Conservation (phyloP, 2,797 vertebrate genomes). For the Stomatorhinus walkeri region DNA sequence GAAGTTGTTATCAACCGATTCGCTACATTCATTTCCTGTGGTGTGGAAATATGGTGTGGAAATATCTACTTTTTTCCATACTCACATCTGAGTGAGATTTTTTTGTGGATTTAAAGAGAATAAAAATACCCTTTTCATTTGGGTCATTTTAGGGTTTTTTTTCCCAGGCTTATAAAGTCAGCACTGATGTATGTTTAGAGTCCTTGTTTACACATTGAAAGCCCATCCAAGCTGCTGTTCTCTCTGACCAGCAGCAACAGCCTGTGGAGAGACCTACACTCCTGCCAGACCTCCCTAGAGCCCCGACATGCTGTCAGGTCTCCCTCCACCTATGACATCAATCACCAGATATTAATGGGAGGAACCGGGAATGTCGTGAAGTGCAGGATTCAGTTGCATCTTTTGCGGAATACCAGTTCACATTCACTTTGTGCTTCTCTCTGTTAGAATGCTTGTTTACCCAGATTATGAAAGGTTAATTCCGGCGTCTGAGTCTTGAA, state of each 20-base stretch:
- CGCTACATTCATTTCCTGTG: slow-evolving; percentile 8
- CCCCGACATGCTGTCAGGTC: not conserved
- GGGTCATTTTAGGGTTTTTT: not conserved
- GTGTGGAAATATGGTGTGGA: slow-evolving; percentile 19
- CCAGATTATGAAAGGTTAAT: not conserved
- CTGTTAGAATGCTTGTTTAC: not conserved
- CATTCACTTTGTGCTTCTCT: not conserved
- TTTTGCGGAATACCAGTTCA: not conserved
- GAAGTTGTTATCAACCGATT: not conserved
- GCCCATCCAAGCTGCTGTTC: not conserved
- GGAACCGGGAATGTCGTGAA: not conserved
- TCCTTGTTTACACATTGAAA: not conserved
- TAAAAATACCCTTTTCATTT: slow-evolving; percentile 16
- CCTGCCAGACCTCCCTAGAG: not conserved
- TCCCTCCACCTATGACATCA: not conserved
- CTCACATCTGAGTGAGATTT: not conserved
- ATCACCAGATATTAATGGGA: not conserved
- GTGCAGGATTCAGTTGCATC: not conserved
- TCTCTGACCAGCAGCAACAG: not conserved
- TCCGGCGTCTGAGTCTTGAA: not conserved
- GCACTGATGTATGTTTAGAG: not conserved
- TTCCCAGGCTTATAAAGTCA: not conserved
- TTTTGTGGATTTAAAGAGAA: slow-evolving; percentile 4
- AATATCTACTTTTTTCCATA: slow-evolving; percentile 15
- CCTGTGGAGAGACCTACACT: not conserved